Conservation (phyloP, 2,797 vertebrate genomes). For the Remorina albescens region DNA sequence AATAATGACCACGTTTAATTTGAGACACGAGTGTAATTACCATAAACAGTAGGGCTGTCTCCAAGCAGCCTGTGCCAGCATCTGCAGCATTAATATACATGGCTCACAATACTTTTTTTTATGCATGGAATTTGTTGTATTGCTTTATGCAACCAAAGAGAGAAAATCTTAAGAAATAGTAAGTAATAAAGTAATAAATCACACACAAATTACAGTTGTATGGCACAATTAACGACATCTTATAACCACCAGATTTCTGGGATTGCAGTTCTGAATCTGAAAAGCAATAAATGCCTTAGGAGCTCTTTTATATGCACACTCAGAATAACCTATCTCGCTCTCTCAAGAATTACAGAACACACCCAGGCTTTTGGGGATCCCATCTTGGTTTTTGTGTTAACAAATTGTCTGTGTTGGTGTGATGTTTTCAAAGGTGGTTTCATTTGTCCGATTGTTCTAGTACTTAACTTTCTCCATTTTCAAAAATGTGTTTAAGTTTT, state of each 20-base stretch:
- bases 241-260: neutral
- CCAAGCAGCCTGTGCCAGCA: neutral
- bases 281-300: neutral
- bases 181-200: neutral
- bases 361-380: constrained; percentile 43
- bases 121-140: neutral
- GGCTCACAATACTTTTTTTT: constrained; percentile 1
- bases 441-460: constrained; percentile 18
- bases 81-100: neutral
- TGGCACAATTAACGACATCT: neutral
- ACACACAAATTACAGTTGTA: neutral
- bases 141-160: constrained; percentile 4
- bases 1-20: constrained; percentile 21
- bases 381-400: constrained; percentile 55
- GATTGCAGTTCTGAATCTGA: neutral
- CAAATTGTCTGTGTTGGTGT: constrained; percentile 17
- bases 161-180: neutral
- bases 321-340: neutral
- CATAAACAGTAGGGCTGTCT: neutral
- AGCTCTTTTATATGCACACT: neutral
- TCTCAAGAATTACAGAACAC: constrained; percentile 19
- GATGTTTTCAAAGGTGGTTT: constrained; percentile 7
- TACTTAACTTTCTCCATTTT: constrained; percentile 22
- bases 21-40: constrained; percentile 3
- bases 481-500: constrained; percentile 8